phyloP scores from a whole-genome alignment of 2,113 vertebrate genomes.

The Raja brachyura region DNA sequence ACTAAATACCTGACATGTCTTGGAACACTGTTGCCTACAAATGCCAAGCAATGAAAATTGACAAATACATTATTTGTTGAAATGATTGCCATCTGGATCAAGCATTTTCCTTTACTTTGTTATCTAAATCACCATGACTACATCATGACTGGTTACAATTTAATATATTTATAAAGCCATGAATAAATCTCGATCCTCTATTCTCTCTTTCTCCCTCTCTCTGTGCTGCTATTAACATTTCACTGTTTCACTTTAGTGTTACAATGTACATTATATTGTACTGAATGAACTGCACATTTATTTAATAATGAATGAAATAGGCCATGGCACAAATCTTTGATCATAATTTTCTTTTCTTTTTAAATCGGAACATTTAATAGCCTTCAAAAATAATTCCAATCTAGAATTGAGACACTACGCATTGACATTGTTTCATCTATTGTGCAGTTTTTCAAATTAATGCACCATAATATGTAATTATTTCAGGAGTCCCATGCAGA shows the following conservation, averaged over 20 bases:
- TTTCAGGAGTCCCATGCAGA: too few species aligned
- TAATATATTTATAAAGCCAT: conserved; percentile 2
- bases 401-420: too few species aligned
- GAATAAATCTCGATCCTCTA: conserved; percentile 25
- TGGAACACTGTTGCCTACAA: neutral
- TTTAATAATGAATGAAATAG: conserved; percentile 4
- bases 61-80: neutral
- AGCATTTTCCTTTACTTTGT: conserved; percentile 21
- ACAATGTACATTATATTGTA: neutral
- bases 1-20: neutral
- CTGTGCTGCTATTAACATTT: neutral
- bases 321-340: neutral
- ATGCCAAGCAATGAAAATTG: conserved; percentile 21
- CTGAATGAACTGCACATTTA: neutral
- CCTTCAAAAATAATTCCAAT: neutral
- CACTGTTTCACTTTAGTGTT: neutral
- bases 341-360: neutral
- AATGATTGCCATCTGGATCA: neutral
- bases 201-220: neutral
- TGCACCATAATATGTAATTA: too few species aligned
- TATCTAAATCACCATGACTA: conserved; percentile 27
- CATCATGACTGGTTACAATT: neutral
- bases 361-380: neutral
- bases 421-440: too few species aligned
- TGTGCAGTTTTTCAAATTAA: too few species aligned